These are phyloP conservation scores for Teinopalpus imperialis DNA, from an alignment of 2,888 invertebrate genomes.

Conservation along the genomic window DNA sequence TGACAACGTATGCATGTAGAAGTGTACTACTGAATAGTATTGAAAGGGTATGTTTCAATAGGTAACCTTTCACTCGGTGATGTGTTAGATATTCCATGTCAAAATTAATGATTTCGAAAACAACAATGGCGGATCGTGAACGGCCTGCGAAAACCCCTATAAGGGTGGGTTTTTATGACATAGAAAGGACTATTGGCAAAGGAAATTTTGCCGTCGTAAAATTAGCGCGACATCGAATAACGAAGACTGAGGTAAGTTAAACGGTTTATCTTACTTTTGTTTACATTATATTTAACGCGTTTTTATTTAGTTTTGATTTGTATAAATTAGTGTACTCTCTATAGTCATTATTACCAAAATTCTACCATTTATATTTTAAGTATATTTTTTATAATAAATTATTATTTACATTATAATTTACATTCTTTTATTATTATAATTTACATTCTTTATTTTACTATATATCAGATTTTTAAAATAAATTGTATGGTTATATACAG, in stretches of 20 bases:
- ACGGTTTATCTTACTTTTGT: too few species aligned
- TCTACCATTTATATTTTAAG: too few species aligned
- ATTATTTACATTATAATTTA: too few species aligned
- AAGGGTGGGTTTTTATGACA: slow-evolving; percentile 98
- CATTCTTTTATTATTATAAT: too few species aligned
- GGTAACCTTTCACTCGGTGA: slow-evolving; percentile 34
- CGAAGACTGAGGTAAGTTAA: slow-evolving; percentile 96
- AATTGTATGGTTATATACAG: too few species aligned
- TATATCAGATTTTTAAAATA: too few species aligned
- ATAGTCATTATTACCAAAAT: too few species aligned
- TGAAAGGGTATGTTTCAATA: slow-evolving; percentile 20
- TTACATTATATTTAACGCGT: too few species aligned
- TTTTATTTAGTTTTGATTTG: too few species aligned
- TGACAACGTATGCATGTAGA: slow-evolving; percentile 14
- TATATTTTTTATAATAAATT: too few species aligned
- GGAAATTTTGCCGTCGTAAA: slow-evolving; percentile 99
- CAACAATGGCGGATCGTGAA: slow-evolving; percentile 81
- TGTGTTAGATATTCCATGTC: slow-evolving; percentile 48
- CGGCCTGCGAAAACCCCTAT: slow-evolving; percentile 86
- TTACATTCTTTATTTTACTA: too few species aligned
- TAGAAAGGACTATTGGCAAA: slow-evolving; percentile 98
- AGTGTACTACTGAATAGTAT: slow-evolving; percentile 9
- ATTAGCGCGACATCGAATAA: slow-evolving; percentile 97
- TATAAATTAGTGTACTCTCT: too few species aligned
- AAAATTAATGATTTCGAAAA: slow-evolving; percentile 56